A percentile compares a stretch with the other conserved stretches of the same genome.
Conservation (phyloP, 2,113 vertebrate species). For the Lagopus leucura region DNA sequence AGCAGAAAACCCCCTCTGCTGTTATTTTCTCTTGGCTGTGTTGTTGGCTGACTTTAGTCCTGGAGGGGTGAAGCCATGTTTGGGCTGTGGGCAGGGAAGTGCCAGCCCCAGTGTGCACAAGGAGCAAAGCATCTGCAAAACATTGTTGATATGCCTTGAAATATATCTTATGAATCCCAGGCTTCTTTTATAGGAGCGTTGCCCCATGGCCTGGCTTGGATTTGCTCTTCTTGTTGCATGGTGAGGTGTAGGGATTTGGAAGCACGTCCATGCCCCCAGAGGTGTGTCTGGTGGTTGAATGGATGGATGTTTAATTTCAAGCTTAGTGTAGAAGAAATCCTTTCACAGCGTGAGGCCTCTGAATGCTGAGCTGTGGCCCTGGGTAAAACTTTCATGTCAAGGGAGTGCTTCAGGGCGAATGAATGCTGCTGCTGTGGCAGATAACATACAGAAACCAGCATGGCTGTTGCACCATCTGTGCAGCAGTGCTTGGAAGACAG, state of each 20-base stretch:
- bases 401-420: background rate
- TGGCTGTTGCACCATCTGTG: background rate
- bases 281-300: background rate
- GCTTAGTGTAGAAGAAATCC: background rate
- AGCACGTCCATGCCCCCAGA: fast-evolving
- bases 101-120: background rate
- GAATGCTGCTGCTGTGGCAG: background rate
- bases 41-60: background rate
- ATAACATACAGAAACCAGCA: background rate
- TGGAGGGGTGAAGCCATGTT: background rate
- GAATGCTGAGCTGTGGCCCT: background rate
- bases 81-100: background rate
- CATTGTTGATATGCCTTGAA: background rate
- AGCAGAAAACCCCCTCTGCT: fast-evolving
- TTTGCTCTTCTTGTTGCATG: background rate
- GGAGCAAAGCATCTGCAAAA: background rate
- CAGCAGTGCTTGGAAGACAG: background rate
- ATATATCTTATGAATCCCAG: background rate
- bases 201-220: background rate
- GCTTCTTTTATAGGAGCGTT: background rate
- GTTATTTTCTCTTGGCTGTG: background rate
- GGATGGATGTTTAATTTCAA: background rate
- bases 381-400: background rate
- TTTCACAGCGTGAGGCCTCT: background rate
- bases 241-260: background rate